Conservation (phyloP, 2,888 invertebrate species). For the Capitulum mitella region DNA sequence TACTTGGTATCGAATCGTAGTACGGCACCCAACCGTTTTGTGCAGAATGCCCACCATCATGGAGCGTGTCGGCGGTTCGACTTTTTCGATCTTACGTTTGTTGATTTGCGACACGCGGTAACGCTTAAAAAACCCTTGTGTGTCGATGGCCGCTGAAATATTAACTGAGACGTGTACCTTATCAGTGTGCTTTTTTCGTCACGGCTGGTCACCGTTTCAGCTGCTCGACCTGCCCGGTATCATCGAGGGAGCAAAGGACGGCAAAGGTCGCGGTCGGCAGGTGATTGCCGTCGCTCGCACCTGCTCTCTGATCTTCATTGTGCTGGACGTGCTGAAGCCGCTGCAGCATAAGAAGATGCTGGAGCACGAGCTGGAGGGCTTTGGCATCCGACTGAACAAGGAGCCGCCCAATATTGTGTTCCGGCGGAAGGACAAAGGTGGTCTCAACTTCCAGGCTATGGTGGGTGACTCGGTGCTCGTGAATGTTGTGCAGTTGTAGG, state of each 20-base stretch:
- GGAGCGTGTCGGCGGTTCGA: no score
- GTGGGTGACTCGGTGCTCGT: no score
- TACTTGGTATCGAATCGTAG: no score
- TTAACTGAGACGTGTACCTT: no score
- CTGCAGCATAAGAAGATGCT: slow-evolving; percentile 90
- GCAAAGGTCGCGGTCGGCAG: slow-evolving; percentile 96
- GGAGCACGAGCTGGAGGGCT: slow-evolving; percentile 98
- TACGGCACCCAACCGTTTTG: no score
- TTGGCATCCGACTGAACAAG: slow-evolving; percentile 67
- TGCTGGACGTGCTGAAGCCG: slow-evolving; percentile 94
- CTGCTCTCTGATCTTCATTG: slow-evolving; percentile 94
- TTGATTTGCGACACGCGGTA: no score
- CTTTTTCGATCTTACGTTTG: no score
- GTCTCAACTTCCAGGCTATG: slow-evolving; percentile 87
- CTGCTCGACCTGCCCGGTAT: slow-evolving; percentile 97
- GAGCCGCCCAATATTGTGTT: slow-evolving; percentile 95
- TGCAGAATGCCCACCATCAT: no score
- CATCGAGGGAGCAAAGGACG: slow-evolving; percentile 99
- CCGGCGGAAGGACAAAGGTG: slow-evolving; percentile 96
- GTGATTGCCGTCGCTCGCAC: slow-evolving; percentile 98
- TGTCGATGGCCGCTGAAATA: no score
- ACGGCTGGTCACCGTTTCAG: slow-evolving; percentile 49
- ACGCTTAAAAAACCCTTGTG: no score
- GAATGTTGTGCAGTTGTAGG: no score
- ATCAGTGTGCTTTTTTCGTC: no score